Evolutionary conservation across 2,113 vertebrate genomes (phyloP), one percentile per base, ranked within the genome.

Genomic region (Tricholaema leucomelas): DNA sequence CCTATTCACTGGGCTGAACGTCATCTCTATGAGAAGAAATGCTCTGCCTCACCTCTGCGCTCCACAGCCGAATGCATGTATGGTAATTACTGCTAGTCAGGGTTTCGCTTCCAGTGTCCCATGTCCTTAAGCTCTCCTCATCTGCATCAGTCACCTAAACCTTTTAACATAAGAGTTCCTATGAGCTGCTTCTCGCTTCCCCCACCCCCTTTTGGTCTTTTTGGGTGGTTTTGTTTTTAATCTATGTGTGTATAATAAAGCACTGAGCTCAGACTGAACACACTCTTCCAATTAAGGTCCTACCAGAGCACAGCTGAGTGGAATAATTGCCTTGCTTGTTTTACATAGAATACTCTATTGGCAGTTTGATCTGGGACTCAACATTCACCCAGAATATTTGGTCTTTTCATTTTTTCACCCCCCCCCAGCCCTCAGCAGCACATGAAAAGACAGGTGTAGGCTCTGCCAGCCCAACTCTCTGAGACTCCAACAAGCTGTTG

Each of bases 331-430:
- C 91, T 94, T 1, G 4, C 91, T 96, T 97, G 96, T 96, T 97
- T 97, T 96, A 97, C 95, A 96, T 54, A 90, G 91, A 91, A 92
- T 85, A 95, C 52, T 89, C 94, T 90, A 97, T 97, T 97, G 96
- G 91, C 90, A 88, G 87, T 90, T 95, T 96, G 92, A 85, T 95
- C 82, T 74, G 74, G 52, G 85, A 92, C 65, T 95, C 83, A 70
- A 21, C 55, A 81, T 85, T 93, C 87, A 88, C 46, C 58, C 74
- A 81, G 85, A 84, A 85, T 93, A 88, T 81, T 92, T 83, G 61
- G 80, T 72, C 52, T 59, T 40, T 25, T 21, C 10, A 40, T 71
- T 56, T 52, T 77, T 74, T 78, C 15, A 17, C 17, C 16, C 42
- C 42, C 70, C 70, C 33, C 24, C 40, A 86, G 70, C 78, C 81